phyloP scores from a whole-genome alignment of 2,113 vertebrate genomes.

The Caranx melampygus region DNA sequence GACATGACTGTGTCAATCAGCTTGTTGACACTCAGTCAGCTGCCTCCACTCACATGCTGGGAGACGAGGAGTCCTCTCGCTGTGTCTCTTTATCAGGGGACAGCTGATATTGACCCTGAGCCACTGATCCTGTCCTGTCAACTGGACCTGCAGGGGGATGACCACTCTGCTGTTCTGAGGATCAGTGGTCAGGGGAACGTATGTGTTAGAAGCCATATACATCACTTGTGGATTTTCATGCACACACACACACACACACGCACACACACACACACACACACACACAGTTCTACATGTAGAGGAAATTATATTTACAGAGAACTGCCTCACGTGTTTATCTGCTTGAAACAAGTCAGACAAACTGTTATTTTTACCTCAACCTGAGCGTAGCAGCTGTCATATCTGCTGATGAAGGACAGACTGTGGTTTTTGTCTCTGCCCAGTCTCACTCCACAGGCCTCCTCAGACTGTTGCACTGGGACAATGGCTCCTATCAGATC shows the following conservation, averaged over 20 bases:
- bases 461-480: constrained; percentile 42
- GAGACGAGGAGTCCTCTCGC: not conserved
- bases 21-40: not conserved
- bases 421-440: constrained; percentile 39
- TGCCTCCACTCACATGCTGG: constrained; percentile 62
- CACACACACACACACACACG: too few relatives aligned
- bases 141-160: constrained; percentile 71
- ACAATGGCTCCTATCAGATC: constrained; percentile 42
- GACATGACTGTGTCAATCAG: not conserved
- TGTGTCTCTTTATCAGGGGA: constrained; percentile 59
- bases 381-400: constrained; percentile 75
- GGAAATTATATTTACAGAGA: too few relatives aligned
- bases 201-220: not conserved
- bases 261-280: not conserved
- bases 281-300: too few relatives aligned
- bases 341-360: not conserved
- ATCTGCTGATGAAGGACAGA: constrained; percentile 66
- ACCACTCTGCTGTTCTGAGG: constrained; percentile 63
- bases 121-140: constrained; percentile 62
- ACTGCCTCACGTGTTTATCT: too few relatives aligned
- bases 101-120: constrained; percentile 78
- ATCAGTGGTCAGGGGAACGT: constrained; percentile 8
- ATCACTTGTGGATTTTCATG: not conserved
- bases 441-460: constrained; percentile 68
- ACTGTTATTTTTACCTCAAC: constrained; percentile 59